These are phyloP conservation scores for Laspeyria flexula DNA, from an alignment of 2,888 invertebrate genomes.

Conservation along the genomic window DNA sequence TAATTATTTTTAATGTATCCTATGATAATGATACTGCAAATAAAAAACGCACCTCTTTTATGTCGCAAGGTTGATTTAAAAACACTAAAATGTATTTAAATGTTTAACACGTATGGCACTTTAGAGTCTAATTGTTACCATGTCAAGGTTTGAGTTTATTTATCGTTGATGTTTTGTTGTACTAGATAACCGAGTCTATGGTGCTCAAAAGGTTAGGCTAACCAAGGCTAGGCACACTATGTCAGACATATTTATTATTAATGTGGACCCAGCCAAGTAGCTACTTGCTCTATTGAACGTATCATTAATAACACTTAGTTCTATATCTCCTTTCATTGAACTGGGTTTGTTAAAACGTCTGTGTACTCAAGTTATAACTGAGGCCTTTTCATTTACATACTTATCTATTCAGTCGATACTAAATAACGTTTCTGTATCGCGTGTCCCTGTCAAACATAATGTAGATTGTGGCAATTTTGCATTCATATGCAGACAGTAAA, in stretches of 20 bases:
- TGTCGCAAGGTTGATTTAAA: conserved; percentile 5
- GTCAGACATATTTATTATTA: conserved; percentile 20
- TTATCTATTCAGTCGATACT: conserved; percentile 53
- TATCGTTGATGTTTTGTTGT: conserved; percentile 19
- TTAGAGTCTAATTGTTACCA: conserved; percentile 17
- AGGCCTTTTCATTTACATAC: conserved; percentile 53
- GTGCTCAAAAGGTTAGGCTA: conserved; percentile 22
- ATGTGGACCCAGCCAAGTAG: conserved; percentile 2
- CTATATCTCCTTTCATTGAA: conserved; percentile 24
- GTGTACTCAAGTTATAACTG: conserved; percentile 41
- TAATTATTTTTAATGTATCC: conserved; percentile 19
- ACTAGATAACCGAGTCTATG: conserved; percentile 17
- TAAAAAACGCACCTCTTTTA: conserved; percentile 6
- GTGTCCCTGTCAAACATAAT: conserved; percentile 40
- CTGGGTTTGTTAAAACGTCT: conserved; percentile 35
- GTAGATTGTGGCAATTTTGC: conserved; percentile 44
- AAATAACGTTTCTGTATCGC: conserved; percentile 48
- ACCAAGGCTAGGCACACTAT: conserved; percentile 25
- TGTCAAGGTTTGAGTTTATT: conserved; percentile 23
- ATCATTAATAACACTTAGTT: conserved; percentile 17
- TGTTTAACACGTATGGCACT: conserved; percentile 5
- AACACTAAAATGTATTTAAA: conserved; percentile 1
- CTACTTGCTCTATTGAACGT: conserved; percentile 5
- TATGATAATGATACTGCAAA: conserved; percentile 22
- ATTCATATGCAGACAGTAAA: conserved; percentile 20